Percentiles rank a stretch among this genome's conserved stretches.
Evolutionary conservation across 2,888 invertebrate species (phyloP).

Genomic region (Pyralis farinalis): DNA sequence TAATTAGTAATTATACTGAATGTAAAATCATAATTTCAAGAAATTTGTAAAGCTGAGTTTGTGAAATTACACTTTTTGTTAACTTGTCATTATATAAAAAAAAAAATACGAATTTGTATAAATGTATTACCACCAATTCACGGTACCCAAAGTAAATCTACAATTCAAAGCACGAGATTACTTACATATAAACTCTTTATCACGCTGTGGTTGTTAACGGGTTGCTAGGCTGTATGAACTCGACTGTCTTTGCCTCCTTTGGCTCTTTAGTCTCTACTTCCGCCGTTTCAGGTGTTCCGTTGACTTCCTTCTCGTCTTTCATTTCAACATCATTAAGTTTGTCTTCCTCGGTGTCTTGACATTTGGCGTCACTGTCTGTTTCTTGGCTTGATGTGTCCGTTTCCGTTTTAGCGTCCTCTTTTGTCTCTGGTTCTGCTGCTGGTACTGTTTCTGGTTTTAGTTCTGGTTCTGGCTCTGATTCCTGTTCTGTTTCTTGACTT

Average conservation of each 20-base stretch:
- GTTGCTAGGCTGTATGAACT: constrained; percentile 24
- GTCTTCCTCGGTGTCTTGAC: constrained; percentile 20
- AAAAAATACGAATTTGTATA: no score
- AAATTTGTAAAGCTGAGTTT: no score
- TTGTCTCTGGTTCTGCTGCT: constrained; percentile 20
- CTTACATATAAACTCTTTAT: constrained; percentile 26
- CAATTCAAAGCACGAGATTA: no score
- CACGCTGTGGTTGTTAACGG: constrained; percentile 52
- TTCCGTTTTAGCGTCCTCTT: constrained; percentile 41
- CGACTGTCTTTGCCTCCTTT: constrained; percentile 37
- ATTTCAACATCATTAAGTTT: constrained; percentile 29
- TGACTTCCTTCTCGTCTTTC: constrained; percentile 35
- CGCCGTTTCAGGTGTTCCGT: constrained; percentile 36
- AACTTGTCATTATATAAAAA: no score
- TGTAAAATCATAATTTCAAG: no score
- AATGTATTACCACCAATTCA: no score
- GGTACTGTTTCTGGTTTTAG: constrained; percentile 16
- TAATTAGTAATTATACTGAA: no score
- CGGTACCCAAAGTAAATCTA: no score
- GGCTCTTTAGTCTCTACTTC: constrained; percentile 14
- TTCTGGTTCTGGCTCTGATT: constrained; percentile 28
- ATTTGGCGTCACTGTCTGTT: constrained; percentile 31
- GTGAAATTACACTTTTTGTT: no score
- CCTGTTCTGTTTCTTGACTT: constrained; percentile 31
- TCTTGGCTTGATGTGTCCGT: constrained; percentile 60